These are phyloP conservation scores for Artibeus jamaicensis DNA, from an alignment of 2,797 vertebrate species.

Conservation along the genomic window DNA sequence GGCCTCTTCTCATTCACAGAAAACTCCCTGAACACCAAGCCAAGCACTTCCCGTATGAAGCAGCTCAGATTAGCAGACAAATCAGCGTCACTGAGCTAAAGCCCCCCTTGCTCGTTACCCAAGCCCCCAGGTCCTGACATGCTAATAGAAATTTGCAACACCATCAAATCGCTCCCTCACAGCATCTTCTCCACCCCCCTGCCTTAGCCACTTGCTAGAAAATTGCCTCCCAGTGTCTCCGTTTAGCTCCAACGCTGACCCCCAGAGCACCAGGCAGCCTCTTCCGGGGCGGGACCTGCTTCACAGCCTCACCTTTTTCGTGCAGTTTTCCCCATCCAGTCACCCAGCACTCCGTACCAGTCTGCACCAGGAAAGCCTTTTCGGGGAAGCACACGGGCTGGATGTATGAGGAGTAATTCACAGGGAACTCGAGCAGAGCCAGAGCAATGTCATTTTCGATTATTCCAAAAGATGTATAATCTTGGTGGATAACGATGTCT, in stretches of 20 bases:
- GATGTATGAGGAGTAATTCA: conserved; percentile 34
- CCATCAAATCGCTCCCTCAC: neutral
- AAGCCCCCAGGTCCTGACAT: neutral
- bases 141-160: neutral
- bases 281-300: neutral
- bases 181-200: neutral
- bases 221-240: neutral
- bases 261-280: neutral
- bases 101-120: neutral
- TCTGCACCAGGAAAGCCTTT: neutral
- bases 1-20: neutral
- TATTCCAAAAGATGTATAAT: fast-evolving
- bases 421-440: conserved; percentile 49
- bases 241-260: neutral
- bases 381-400: conserved; percentile 64
- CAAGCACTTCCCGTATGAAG: neutral
- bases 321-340: conserved; percentile 49
- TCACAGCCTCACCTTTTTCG: neutral
- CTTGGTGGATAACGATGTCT: conserved; percentile 44
- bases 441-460: conserved; percentile 61
- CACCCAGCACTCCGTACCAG: conserved; percentile 54
- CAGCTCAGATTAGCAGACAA: neutral
- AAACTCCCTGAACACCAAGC: neutral
- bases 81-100: neutral
- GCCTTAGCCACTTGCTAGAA: neutral